Evolutionary conservation across 2,113 vertebrate species (phyloP).

Genomic region (Eretmochelys imbricata): DNA sequence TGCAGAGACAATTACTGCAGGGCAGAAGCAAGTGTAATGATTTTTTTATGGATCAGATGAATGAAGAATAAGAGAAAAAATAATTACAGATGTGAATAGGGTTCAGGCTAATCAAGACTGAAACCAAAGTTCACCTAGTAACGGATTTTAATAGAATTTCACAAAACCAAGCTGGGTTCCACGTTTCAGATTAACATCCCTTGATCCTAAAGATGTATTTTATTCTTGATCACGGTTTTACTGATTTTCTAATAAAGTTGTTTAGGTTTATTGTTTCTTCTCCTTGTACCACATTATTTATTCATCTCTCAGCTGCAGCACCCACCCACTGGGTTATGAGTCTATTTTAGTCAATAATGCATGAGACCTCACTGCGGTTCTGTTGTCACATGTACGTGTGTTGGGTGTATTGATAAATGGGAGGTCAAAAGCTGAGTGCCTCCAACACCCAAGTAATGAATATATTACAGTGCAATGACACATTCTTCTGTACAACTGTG

Average conservation of each 20-base stretch:
- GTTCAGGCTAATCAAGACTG: neutral
- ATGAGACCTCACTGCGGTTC: neutral
- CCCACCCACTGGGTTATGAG: neutral
- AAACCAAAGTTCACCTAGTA: neutral
- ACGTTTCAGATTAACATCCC: neutral
- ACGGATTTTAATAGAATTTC: neutral
- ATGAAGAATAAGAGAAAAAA: neutral
- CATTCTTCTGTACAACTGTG: neutral
- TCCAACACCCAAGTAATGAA: neutral
- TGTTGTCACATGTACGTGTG: accelerated
- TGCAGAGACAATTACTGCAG: neutral
- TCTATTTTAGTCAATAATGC: conserved; percentile 1
- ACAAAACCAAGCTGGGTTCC: neutral
- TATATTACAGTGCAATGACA: neutral
- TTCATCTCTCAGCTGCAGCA: neutral
- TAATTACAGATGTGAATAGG: neutral
- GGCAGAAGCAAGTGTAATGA: neutral
- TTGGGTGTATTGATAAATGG: neutral
- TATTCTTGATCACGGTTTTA: neutral
- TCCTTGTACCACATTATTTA: neutral
- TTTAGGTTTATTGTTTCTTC: neutral
- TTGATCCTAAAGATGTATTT: neutral
- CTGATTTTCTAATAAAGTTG: neutral
- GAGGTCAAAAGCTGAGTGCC: neutral
- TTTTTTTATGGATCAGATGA: neutral